Evolutionary conservation across 2,888 invertebrate species (phyloP), one percentile per base, ranked within the genome.

Genomic region (Eristalis intricaria): DNA sequence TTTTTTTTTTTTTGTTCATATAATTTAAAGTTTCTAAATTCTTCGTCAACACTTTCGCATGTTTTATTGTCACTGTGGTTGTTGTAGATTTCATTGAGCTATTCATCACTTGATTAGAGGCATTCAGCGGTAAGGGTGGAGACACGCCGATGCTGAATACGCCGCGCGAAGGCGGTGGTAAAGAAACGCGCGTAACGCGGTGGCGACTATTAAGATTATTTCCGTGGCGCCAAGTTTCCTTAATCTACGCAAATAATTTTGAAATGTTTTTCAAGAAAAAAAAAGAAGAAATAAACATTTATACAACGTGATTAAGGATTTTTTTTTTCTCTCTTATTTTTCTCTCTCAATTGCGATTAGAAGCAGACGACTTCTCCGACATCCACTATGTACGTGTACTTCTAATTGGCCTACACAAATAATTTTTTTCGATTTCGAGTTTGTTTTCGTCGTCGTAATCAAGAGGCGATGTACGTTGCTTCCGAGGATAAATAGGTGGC

Each of bases 201-300:
- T 71, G 66, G 74, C 79, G 83, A 75, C 60, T 38, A 35, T 40
- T 11, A 58, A 89, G 90, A 90, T 91, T 90, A 91, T 91, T 92
- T 92, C 91, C 92, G 50, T 92, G 91, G 92, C 92, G 91, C 92
- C 92, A 91, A 79, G 90, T n/a, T 90, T 90, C 90, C 90, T 91
- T 91, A 91, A 91, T 91, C 91, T 91, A 91, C 91, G 90, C 91
- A 91, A 92, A 91, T 90, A 90, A 90, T 90, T 91, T 89, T 43
- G 3, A 26, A 26, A 26, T 1, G 1, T 26, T 26, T 26, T 26
- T 26, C 26, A 2, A 26, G 3, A 26, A 26, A 26, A 1, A 74
- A 69, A 70, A 63, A 69, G 32, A 29, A 76, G 43, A 60, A 43
- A 71, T 43, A 69, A 84, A 58, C 32, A 26, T 63, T 74, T 58